Base-by-base conservation (phyloP, 2,113 vertebrate species). In the Tiliqua scincoides region DNA sequence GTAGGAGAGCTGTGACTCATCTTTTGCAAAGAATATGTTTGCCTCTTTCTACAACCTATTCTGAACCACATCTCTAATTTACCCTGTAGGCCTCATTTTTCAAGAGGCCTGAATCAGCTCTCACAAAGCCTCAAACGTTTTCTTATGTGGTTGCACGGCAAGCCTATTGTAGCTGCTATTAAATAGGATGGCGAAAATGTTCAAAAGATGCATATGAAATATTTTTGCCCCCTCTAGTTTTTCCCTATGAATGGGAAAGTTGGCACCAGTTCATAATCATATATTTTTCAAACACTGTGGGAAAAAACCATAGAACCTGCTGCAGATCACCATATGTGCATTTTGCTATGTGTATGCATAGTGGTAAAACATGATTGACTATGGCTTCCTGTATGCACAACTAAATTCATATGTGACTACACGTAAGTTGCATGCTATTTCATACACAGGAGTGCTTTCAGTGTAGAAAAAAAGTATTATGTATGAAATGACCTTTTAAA, bases 1-100 rank as follows among this genome's bases (percentile, higher is more conserved):
- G 82, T n/a, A 77, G 25, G 76, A 61, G 76, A 79, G n/a, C 43
- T 52, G 37, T 86, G 78, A 81, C 85, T 86, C 85, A 81, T 81
- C 57, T 78, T 65, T n/a, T 5, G 43, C 68, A 86, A 73, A 61
- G 78, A 86, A 74, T 73, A 18, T 25, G 52, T 21, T 52, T 65
- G 59, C 78, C 81, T 63, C 78, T 37, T 80, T 81, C 8, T 73
- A 74, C 78, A 68, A 74, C 68, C 43, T 74, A n/a, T 86, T 81
- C 59, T 74, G 68, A 86, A 65, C 40, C 4, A 35, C 67, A 32
- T 73, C 78, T 86, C 74, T 73, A 35, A 65, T 77, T 73, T 74
- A 77, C 77, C 72, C 75, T 71, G 78, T 10, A 30, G 35, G 21
- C 74, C 74, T 68, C 70, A 74, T 78, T 70, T 86, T 40, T 86